These are phyloP conservation scores for Bellardia bayeri DNA, from an alignment of 2,888 invertebrate species.

Conservation along the genomic window DNA sequence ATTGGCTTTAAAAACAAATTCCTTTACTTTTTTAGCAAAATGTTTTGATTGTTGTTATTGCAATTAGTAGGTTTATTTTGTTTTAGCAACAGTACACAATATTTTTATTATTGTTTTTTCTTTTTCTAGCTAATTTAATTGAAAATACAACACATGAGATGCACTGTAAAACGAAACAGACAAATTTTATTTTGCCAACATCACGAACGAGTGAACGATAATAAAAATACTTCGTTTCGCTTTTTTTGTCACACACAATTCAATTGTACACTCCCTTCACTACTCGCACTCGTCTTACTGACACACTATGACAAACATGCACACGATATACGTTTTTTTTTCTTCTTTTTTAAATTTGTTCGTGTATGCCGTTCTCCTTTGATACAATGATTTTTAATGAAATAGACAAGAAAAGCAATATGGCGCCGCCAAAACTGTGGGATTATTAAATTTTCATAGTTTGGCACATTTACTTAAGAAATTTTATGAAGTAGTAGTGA, in stretches of 20 bases:
- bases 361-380: constrained; percentile 46
- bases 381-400: constrained; percentile 42
- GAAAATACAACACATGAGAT: constrained; percentile 74
- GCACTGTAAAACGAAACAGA: constrained; percentile 65
- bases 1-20: constrained; percentile 29
- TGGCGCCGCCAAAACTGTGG: constrained; percentile 64
- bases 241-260: constrained; percentile 61
- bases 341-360: constrained; percentile 24
- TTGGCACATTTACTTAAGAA: neutral
- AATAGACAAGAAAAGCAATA: constrained; percentile 77
- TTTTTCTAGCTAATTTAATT: constrained; percentile 82
- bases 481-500: constrained; percentile 1
- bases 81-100: constrained; percentile 73
- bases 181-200: constrained; percentile 47
- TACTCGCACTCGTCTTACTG: constrained; percentile 41
- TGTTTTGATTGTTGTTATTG: constrained; percentile 65
- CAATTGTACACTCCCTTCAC: constrained; percentile 42
- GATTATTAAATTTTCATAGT: neutral
- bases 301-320: constrained; percentile 20
- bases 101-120: constrained; percentile 81
- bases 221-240: constrained; percentile 50
- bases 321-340: constrained; percentile 21
- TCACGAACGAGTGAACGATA: constrained; percentile 65
- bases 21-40: constrained; percentile 43
- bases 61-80: constrained; percentile 74